Percentiles rank a stretch among this genome's conserved stretches.
These are phyloP conservation scores for Lamellibrachia columna DNA, from an alignment of 2,888 invertebrate genomes.

Conservation along the genomic window DNA sequence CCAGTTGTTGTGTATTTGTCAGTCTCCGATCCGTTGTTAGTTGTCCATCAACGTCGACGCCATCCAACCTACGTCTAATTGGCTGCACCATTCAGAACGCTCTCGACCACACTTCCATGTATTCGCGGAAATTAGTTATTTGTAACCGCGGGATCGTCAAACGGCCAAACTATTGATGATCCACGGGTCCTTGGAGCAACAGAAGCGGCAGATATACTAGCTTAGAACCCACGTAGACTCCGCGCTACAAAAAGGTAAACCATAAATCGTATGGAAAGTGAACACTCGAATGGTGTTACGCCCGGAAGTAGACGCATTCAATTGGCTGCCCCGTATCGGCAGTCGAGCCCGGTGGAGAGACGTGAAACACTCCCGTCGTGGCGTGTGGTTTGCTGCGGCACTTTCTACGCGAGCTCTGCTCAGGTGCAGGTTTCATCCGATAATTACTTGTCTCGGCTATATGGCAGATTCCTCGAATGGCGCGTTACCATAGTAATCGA, in stretches of 20 bases:
- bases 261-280: not conserved
- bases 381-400: conserved; percentile 3
- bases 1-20: not conserved
- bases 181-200: not conserved
- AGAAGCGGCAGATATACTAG: not conserved
- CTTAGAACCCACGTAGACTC: not conserved
- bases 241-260: not conserved
- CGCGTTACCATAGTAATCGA: not conserved
- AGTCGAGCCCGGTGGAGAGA: not conserved
- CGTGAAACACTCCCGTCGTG: not conserved
- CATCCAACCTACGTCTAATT: not conserved
- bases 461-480: not conserved
- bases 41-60: not conserved
- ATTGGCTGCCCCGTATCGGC: not conserved
- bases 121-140: not conserved
- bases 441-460: not conserved
- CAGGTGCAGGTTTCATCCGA: conserved; percentile 6
- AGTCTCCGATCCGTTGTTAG: not conserved
- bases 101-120: not conserved
- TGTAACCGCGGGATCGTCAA: not conserved
- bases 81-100: not conserved
- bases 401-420: not conserved
- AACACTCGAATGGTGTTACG: not conserved
- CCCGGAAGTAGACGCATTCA: not conserved
- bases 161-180: not conserved